A percentile compares a stretch with the other conserved stretches of the same genome.
These are phyloP conservation scores for Pseudolaguvia tuberculata DNA, from an alignment of 2,113 vertebrate genomes.

Conservation along the genomic window DNA sequence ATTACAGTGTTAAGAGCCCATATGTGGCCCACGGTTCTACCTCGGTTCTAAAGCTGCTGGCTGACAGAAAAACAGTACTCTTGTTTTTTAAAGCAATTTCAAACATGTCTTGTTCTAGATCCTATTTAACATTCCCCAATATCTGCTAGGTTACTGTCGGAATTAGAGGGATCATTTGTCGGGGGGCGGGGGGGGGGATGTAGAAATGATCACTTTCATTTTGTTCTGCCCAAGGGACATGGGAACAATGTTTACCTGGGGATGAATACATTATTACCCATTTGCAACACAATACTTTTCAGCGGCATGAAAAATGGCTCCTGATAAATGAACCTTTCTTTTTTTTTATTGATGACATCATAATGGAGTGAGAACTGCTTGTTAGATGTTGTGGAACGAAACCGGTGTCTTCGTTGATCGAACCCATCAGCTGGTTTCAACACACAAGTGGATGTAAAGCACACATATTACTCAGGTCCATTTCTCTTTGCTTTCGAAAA, in stretches of 20 bases:
- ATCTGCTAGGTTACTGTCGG: slow-evolving; percentile 78
- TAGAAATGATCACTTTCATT: slow-evolving; percentile 75
- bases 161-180: slow-evolving; percentile 77
- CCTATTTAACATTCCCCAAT: slow-evolving; percentile 79
- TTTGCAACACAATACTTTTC: slow-evolving; percentile 67
- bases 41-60: slow-evolving; percentile 76
- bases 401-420: slow-evolving; percentile 49
- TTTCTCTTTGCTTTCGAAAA: slow-evolving; percentile 29
- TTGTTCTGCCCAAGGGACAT: slow-evolving; percentile 73
- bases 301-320: slow-evolving; percentile 56
- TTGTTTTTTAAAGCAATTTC: slow-evolving; percentile 80
- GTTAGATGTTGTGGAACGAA: slow-evolving; percentile 47
- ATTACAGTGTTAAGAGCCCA: slow-evolving; percentile 58
- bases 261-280: slow-evolving; percentile 72
- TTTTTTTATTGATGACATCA: slow-evolving; percentile 70
- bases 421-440: slow-evolving; percentile 42
- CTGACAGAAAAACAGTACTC: slow-evolving; percentile 81
- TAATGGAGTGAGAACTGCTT: slow-evolving; percentile 54
- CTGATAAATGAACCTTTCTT: slow-evolving; percentile 63
- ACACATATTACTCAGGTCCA: not conserved
- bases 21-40: slow-evolving; percentile 65
- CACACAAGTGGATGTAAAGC: slow-evolving; percentile 38
- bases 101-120: slow-evolving; percentile 84
- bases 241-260: slow-evolving; percentile 72
- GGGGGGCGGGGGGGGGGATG: slow-evolving; percentile 64